phyloP scores from a whole-genome alignment of 1,140 invertebrate species.

The Riptortus pedestris region DNA sequence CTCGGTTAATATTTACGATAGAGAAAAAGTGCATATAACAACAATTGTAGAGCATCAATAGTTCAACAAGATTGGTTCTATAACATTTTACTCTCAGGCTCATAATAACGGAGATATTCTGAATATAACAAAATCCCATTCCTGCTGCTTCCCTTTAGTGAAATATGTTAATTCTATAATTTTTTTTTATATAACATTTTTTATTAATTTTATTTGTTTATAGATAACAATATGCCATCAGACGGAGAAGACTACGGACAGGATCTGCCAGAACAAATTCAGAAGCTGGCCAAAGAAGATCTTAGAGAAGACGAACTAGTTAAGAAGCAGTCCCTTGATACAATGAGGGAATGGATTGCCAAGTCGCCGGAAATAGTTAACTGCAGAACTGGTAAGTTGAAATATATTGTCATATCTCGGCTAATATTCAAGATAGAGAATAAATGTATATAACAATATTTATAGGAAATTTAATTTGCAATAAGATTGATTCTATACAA shows the following conservation, averaged over 20 bases:
- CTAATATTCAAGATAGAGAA: too few relatives aligned
- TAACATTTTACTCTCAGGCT: too few relatives aligned
- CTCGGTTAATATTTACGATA: neutral
- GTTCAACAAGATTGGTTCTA: too few relatives aligned
- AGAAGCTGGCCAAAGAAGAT: slow-evolving; percentile 52
- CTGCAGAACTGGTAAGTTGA: slow-evolving; percentile 51
- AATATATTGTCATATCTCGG: too few relatives aligned
- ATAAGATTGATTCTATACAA: too few relatives aligned
- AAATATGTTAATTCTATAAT: neutral
- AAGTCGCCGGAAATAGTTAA: slow-evolving; percentile 58
- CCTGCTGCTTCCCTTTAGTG: neutral
- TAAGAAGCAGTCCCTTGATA: slow-evolving; percentile 51
- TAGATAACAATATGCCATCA: neutral
- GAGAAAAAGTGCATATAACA: neutral
- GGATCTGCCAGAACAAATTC: slow-evolving; percentile 40
- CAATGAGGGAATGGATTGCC: slow-evolving; percentile 58
- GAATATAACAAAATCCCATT: neutral
- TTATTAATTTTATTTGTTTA: neutral
- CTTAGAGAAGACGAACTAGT: slow-evolving; percentile 57
- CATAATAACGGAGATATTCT: too few relatives aligned
- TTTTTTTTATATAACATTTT: neutral
- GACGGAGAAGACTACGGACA: neutral
- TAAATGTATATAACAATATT: too few relatives aligned
- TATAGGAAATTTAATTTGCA: too few relatives aligned
- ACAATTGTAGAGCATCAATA: too few relatives aligned